phyloP scores from a whole-genome alignment of 2,113 vertebrate genomes.

The Daboia siamensis region DNA sequence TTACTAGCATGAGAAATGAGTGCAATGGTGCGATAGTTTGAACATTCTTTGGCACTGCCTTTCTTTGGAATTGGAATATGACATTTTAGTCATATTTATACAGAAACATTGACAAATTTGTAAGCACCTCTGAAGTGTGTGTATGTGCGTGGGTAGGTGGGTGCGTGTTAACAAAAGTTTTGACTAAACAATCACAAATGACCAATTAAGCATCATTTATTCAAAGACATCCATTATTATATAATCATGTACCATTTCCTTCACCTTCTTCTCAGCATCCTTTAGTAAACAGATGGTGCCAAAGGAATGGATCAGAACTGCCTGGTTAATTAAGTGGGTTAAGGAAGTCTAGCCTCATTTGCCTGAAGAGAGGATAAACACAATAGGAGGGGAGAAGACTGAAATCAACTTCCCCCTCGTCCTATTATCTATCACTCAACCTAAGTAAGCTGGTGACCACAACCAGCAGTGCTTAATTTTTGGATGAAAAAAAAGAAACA shows the following conservation, averaged over 20 bases:
- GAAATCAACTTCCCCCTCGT: neutral
- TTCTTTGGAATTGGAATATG: too few relatives aligned
- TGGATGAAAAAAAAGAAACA: neutral
- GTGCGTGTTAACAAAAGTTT: neutral
- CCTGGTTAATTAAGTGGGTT: conserved; percentile 7
- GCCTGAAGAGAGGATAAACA: neutral
- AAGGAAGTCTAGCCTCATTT: neutral
- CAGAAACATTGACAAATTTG: neutral
- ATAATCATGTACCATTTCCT: conserved; percentile 12
- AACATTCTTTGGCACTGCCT: too few relatives aligned
- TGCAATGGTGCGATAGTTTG: too few relatives aligned
- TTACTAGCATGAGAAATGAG: too few relatives aligned
- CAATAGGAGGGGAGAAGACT: neutral
- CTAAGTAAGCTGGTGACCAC: neutral
- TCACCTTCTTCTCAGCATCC: neutral
- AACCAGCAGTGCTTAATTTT: neutral
- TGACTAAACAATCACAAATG: conserved; percentile 11
- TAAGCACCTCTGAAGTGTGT: neutral
- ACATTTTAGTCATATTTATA: neutral
- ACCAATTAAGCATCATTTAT: conserved; percentile 14
- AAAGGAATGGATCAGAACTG: conserved; percentile 19
- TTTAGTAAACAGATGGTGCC: conserved; percentile 20
- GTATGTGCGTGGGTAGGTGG: neutral
- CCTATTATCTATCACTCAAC: neutral
- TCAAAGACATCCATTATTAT: conserved; percentile 1